A percentile compares a stretch with the other conserved stretches of the same genome.
phyloP scores from a whole-genome alignment of 2,888 invertebrate species.

The Leuctra nigra region DNA sequence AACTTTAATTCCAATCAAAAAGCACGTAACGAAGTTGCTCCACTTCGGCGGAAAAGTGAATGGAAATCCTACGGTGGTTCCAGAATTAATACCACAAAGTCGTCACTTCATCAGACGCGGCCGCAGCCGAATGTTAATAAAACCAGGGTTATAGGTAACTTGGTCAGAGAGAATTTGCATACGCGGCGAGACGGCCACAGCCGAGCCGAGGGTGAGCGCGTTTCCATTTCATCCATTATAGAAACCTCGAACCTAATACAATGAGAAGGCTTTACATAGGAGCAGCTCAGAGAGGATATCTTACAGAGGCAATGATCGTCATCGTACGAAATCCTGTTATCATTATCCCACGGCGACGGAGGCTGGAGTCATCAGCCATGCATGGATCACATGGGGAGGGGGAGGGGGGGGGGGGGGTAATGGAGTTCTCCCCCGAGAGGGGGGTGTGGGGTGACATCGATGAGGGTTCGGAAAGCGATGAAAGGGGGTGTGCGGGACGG shows the following conservation, averaged over 20 bases:
- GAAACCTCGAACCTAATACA: slow-evolving; percentile 3
- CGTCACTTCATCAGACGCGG: no score
- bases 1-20: no score
- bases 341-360: slow-evolving; percentile 11
- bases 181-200: neutral
- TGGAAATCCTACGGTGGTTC: no score
- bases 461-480: neutral
- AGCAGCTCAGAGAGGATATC: neutral
- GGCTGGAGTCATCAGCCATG: slow-evolving; percentile 24
- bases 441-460: no score
- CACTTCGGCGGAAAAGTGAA: no score
- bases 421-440: slow-evolving; percentile 1
- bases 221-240: neutral
- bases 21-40: no score
- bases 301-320: slow-evolving; percentile 6
- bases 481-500: no score
- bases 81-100: no score
- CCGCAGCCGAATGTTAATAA: no score
- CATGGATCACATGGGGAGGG: slow-evolving; percentile 18
- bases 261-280: neutral
- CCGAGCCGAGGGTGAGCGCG: neutral
- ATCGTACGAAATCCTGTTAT: slow-evolving; percentile 12
- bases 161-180: slow-evolving; percentile 5
- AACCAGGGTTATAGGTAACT: slow-evolving; percentile 5
- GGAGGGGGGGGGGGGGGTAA: neutral